These are phyloP conservation scores for Potamilus streckersoni DNA, from an alignment of 1,140 invertebrate species.

Conservation along the genomic window DNA sequence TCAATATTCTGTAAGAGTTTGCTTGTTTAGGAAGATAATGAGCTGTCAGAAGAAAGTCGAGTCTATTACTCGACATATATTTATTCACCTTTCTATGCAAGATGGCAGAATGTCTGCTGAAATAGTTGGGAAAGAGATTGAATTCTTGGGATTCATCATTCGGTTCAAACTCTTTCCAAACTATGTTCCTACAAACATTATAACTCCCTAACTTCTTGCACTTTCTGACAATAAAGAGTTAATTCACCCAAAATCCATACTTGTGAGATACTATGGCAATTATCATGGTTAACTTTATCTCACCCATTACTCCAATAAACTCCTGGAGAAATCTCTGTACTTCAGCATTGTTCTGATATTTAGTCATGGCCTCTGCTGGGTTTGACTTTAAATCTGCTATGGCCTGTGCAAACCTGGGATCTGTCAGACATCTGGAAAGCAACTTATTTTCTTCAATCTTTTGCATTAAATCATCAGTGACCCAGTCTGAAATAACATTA, in stretches of 20 bases:
- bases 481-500: conserved; percentile 51
- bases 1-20: no score
- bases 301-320: conserved; percentile 58
- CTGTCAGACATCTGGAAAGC: conserved; percentile 37
- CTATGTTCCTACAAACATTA: no score
- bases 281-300: neutral
- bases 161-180: no score
- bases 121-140: neutral
- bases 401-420: conserved; percentile 55
- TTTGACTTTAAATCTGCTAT: conserved; percentile 60
- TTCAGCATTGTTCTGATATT: conserved; percentile 55
- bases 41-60: neutral
- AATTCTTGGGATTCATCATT: no score
- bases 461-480: conserved; percentile 58
- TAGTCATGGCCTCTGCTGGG: conserved; percentile 50
- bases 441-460: conserved; percentile 52
- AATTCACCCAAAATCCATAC: no score
- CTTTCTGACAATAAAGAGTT: no score
- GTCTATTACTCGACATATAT: neutral
- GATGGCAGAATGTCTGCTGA: neutral
- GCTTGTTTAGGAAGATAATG: no score
- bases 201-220: no score
- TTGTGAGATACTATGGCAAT: no score
- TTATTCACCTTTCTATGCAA: neutral
- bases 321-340: conserved; percentile 55